Conservation (phyloP, 2,797 vertebrate species). For the Carduelis carduelis region DNA sequence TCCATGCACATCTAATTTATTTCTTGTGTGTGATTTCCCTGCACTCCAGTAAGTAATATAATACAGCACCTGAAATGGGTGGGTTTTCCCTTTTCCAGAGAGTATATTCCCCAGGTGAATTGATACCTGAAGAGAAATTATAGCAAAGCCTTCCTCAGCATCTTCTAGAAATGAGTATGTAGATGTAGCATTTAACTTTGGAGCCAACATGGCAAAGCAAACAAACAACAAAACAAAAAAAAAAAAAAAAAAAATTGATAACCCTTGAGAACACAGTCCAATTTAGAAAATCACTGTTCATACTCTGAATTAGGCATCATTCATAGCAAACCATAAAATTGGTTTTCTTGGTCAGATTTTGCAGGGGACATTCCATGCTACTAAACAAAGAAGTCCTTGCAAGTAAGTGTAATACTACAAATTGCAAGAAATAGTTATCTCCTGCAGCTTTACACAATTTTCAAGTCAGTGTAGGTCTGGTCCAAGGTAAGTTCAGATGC, state of each 20-base stretch:
- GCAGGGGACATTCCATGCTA: background rate
- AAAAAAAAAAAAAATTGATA: background rate
- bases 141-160: background rate
- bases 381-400: background rate
- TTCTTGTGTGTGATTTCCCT: background rate
- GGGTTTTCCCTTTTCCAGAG: background rate
- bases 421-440: background rate
- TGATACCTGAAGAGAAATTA: background rate
- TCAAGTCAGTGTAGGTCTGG: background rate
- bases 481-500: background rate
- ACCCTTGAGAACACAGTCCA: background rate
- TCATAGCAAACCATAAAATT: background rate
- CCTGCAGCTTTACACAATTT: background rate
- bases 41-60: background rate
- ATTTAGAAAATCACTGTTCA: background rate
- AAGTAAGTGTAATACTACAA: background rate
- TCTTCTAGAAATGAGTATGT: background rate
- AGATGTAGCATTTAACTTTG: background rate
- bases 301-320: background rate
- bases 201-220: background rate
- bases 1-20: background rate
- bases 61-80: background rate
- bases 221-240: background rate
- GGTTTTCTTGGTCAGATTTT: background rate
- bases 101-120: background rate